A percentile compares a stretch with the other conserved stretches of the same genome.
Evolutionary conservation across 1,140 invertebrate species (phyloP).

Genomic region (Goniozus legneri): DNA sequence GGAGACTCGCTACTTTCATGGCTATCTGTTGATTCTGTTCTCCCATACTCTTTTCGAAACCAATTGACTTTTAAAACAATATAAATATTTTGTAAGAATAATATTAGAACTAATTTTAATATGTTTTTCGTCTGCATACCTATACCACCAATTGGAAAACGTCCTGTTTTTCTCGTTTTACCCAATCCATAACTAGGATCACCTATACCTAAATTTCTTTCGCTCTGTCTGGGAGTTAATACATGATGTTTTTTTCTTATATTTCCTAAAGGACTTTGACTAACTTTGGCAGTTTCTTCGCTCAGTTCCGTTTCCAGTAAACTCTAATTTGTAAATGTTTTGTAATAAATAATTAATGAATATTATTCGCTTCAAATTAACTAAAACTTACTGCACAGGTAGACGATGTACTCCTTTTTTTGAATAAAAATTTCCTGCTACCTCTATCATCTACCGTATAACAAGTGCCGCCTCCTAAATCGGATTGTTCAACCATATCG

Average conservation of each 20-base stretch:
- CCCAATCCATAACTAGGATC: conserved; percentile 36
- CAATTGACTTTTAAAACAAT: conserved; percentile 60
- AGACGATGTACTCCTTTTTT: conserved; percentile 82
- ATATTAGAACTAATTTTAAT: no score
- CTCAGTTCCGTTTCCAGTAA: conserved; percentile 73
- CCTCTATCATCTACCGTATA: conserved; percentile 68
- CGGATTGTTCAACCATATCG: conserved; percentile 62
- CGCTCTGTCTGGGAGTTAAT: conserved; percentile 76
- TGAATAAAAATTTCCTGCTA: conserved; percentile 76
- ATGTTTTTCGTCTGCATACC: conserved; percentile 46
- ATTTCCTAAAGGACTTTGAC: conserved; percentile 75
- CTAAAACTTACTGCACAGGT: conserved; percentile 68
- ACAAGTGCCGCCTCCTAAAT: conserved; percentile 56
- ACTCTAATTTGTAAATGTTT: conserved; percentile 59
- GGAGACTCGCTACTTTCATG: conserved; percentile 60
- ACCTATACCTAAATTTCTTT: conserved; percentile 62
- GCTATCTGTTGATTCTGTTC: conserved; percentile 57
- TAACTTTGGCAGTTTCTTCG: conserved; percentile 67
- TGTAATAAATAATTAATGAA: conserved; percentile 2
- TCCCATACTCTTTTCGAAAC: conserved; percentile 60
- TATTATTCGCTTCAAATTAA: background rate
- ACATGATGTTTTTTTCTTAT: conserved; percentile 69
- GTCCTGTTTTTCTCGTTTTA: conserved; percentile 41
- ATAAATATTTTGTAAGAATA: conserved; percentile 4
- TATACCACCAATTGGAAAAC: conserved; percentile 61